Evolutionary conservation across 2,888 invertebrate species (phyloP).

Genomic region (Dyspetes luteomarginatus): DNA sequence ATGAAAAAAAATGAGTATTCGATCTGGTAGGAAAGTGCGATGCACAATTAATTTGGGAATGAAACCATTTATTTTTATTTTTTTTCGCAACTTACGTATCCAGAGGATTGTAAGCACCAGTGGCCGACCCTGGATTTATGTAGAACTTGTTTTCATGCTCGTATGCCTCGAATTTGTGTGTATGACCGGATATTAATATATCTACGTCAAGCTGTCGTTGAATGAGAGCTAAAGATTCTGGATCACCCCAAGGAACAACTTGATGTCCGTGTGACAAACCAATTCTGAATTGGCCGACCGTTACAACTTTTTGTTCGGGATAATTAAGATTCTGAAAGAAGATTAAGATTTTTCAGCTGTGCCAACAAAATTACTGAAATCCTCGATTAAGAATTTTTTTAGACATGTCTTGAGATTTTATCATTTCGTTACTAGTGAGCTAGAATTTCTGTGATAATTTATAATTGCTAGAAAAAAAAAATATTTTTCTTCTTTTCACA

Average conservation of each 20-base stretch:
- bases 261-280: conserved; percentile 99
- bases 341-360: too few relatives aligned
- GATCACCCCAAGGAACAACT: conserved; percentile 98
- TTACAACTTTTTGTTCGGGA: conserved; percentile 99
- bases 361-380: not conserved
- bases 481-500: too few relatives aligned
- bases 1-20: conserved; percentile 67
- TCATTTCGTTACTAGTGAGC: too few relatives aligned
- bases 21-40: too few relatives aligned
- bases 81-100: conserved; percentile 88
- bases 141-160: conserved; percentile 99
- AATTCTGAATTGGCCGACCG: conserved; percentile 99
- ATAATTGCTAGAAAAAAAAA: too few relatives aligned
- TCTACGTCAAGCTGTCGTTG: conserved; percentile 99
- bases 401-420: not conserved
- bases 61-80: not conserved
- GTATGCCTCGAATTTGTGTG: conserved; percentile 98
- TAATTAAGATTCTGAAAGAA: conserved; percentile 93
- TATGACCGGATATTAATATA: conserved; percentile 99
- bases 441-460: too few relatives aligned
- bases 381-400: too few relatives aligned
- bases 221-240: conserved; percentile 95
- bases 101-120: conserved; percentile 97
- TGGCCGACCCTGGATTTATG: conserved; percentile 99
- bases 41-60: not conserved